Percentiles rank a stretch among this genome's conserved stretches.
phyloP scores from a whole-genome alignment of 2,113 vertebrate species.

The Pteruthius melanotis region DNA sequence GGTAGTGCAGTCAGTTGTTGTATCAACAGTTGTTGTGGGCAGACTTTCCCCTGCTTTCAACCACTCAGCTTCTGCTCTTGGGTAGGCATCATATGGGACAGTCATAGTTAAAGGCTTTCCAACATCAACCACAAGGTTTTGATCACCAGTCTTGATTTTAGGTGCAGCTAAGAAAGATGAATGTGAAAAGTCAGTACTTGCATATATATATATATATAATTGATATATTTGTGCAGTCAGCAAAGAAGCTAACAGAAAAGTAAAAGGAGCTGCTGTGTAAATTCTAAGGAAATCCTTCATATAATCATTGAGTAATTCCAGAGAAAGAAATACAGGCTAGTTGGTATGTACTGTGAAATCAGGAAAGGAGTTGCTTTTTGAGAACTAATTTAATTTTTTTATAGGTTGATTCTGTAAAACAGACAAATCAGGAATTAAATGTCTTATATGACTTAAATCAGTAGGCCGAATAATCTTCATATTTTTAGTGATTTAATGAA shows the following conservation, averaged over 20 bases:
- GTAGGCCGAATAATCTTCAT: not conserved
- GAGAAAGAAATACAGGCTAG: not conserved
- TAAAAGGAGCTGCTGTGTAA: not conserved
- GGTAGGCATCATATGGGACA: constrained; percentile 93
- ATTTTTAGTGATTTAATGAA: not conserved
- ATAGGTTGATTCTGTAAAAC: not conserved
- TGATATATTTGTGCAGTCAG: not conserved
- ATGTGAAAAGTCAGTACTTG: not conserved
- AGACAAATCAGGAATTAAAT: not conserved
- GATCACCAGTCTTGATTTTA: constrained; percentile 92
- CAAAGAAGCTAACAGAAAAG: not conserved
- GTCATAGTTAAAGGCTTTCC: constrained; percentile 90
- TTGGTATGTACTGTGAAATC: not conserved
- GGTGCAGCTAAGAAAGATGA: constrained; percentile 81
- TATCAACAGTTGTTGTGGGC: constrained; percentile 88
- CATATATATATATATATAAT: not conserved
- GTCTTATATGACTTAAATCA: not conserved
- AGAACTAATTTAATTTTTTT: not conserved
- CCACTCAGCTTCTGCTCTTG: constrained; percentile 93
- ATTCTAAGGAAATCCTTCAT: not conserved
- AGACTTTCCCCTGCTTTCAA: constrained; percentile 79
- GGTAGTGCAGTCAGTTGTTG: constrained; percentile 83
- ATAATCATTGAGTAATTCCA: not conserved
- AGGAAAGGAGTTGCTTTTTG: not conserved
- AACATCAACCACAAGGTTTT: constrained; percentile 91